Evolutionary conservation across 2,888 invertebrate genomes (phyloP).

Genomic region (Diploptera punctata): DNA sequence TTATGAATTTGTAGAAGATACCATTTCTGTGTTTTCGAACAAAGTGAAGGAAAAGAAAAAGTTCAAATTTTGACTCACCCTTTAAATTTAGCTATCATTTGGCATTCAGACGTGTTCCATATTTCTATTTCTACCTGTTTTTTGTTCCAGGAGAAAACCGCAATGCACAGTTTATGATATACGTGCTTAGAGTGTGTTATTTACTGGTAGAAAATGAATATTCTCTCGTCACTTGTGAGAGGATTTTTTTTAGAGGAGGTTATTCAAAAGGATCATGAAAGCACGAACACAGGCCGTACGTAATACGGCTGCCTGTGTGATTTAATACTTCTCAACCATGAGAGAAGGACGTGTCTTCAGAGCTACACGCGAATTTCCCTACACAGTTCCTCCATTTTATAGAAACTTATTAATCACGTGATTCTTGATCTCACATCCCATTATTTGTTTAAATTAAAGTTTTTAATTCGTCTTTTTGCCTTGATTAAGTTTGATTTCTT

Average conservation of each 20-base stretch:
- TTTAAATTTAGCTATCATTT: neutral
- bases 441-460: too few relatives aligned
- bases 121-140: neutral
- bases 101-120: neutral
- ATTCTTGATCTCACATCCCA: too few relatives aligned
- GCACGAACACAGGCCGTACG: neutral
- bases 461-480: too few relatives aligned
- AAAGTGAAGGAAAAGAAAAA: too few relatives aligned
- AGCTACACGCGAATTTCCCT: neutral
- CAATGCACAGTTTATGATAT: constrained; percentile 11
- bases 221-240: neutral
- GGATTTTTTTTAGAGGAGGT: neutral
- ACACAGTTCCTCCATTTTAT: too few relatives aligned
- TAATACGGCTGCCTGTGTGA: neutral
- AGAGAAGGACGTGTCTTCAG: neutral
- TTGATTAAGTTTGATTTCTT: too few relatives aligned
- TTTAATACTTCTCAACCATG: neutral
- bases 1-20: too few relatives aligned
- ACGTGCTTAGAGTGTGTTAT: neutral
- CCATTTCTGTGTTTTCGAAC: too few relatives aligned
- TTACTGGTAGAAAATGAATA: neutral
- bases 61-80: neutral
- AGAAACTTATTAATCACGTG: too few relatives aligned
- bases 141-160: neutral
- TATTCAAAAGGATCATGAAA: neutral